Evolutionary conservation across 1,140 invertebrate species (phyloP), one percentile per base, ranked within the genome.

Genomic region (Drosophila gunungcola): DNA sequence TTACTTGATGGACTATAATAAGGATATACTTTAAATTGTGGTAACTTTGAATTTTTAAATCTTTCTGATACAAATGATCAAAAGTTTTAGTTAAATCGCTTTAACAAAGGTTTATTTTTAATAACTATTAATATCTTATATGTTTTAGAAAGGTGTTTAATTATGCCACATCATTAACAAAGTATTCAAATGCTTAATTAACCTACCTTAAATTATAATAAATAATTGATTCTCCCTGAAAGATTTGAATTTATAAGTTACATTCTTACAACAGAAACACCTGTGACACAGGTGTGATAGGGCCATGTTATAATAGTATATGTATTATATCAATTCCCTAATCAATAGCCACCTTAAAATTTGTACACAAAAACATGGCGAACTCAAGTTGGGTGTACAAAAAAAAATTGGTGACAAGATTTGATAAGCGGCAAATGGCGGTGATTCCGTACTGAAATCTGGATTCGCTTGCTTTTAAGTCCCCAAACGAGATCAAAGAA

Each of bases 351-450:
- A 67, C 36, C 58, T 67, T 67, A 25, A 41, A 67, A 41, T 32
- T 64, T 39, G 34, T 64, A 64, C 34, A 67, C 34, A 67, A 41
- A 64, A 64, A 63, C 55, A 64, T 60, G 45, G 58, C 53, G 7
- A n/a, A 7, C 32, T 32, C 51, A 57, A 29, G 52, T 29, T 61
- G 5, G 11, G 36, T 32, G 53, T 58, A 53, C 58, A 32, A 61
- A 60, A 62, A 13, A 16, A 4, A 16, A 4, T 16, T 36, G 32
- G n/a, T 45, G 41, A 32, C 27, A 46, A 48, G 29, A 42, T 43
- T 34, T 68, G 64, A 68, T 68, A 68, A 68, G 64, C 36, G 38
- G 4, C 16, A 11, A 62, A 57, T 43, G 52, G 29, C 29, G 29
- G 29, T 34, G 41, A 57, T 45, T 51, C 27, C 4, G 49, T 12